Conservation (phyloP, 2,113 vertebrate species). For the Lepidothrix coronata region DNA sequence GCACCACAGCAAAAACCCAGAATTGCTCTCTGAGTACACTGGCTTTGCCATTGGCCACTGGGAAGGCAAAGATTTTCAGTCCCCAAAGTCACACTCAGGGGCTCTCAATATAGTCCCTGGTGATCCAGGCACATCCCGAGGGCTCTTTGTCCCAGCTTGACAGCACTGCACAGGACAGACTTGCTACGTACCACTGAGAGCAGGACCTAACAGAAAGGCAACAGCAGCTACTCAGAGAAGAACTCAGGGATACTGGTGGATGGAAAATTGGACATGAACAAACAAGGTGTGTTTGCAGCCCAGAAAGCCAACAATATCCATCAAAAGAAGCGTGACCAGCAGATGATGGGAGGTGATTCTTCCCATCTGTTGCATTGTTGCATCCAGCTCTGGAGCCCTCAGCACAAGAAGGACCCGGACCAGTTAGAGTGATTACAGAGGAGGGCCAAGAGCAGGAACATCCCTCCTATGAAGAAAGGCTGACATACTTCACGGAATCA, state of each 20-base stretch:
- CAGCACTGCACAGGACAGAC: background rate
- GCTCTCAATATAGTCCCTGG: background rate
- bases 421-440: background rate
- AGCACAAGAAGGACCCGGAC: background rate
- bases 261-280: background rate
- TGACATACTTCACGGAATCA: background rate
- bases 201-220: background rate
- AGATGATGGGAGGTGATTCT: background rate
- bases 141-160: background rate
- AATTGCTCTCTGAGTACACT: background rate
- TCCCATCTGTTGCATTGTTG: background rate
- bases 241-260: background rate
- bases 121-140: background rate
- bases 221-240: background rate
- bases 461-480: background rate
- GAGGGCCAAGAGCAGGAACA: background rate
- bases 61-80: background rate
- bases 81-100: background rate
- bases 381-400: background rate
- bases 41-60: background rate
- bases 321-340: background rate
- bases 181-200: background rate
- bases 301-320: background rate
- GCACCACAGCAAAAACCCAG: background rate
- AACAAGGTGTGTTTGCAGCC: accelerated